Evolutionary conservation across 2,888 invertebrate genomes (phyloP).

Genomic region (Orthosia gracilis): DNA sequence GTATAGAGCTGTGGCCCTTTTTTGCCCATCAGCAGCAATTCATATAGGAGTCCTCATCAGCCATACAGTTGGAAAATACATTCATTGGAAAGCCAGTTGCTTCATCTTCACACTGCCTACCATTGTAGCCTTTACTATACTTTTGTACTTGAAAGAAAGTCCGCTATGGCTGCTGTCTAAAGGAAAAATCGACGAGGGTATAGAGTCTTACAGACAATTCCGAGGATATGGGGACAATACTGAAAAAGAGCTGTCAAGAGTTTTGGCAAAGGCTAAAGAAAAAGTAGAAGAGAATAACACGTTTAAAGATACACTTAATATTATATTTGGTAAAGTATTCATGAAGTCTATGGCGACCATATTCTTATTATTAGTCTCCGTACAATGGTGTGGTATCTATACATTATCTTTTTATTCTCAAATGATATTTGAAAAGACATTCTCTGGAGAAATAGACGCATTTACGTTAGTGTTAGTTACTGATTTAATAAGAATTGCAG

Average conservation of each 20-base stretch:
- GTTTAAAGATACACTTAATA: constrained; percentile 63
- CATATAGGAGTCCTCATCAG: constrained; percentile 72
- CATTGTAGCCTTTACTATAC: constrained; percentile 64
- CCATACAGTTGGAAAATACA: constrained; percentile 72
- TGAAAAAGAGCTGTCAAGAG: constrained; percentile 71
- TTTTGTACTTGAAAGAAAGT: constrained; percentile 76
- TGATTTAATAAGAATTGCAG: constrained; percentile 72
- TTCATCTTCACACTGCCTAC: constrained; percentile 71
- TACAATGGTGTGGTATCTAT: constrained; percentile 77
- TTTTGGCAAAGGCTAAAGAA: constrained; percentile 69
- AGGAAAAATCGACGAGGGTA: constrained; percentile 73
- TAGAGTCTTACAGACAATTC: constrained; percentile 71
- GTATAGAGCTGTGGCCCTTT: constrained; percentile 72
- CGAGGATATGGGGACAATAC: constrained; percentile 73
- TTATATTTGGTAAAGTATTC: constrained; percentile 72
- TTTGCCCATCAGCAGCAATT: constrained; percentile 69
- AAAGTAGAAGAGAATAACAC: constrained; percentile 54
- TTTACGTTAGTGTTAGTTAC: constrained; percentile 74
- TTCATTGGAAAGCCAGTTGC: constrained; percentile 73
- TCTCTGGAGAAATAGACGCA: constrained; percentile 72
- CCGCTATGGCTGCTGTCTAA: constrained; percentile 79
- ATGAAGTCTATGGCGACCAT: constrained; percentile 65
- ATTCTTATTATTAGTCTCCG: constrained; percentile 67
- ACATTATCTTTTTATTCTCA: constrained; percentile 76
- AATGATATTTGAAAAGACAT: constrained; percentile 74